Percentiles rank a stretch among this genome's conserved stretches.
These are phyloP conservation scores for Taphrorychus bicolor DNA, from an alignment of 2,888 invertebrate genomes.

Conservation along the genomic window DNA sequence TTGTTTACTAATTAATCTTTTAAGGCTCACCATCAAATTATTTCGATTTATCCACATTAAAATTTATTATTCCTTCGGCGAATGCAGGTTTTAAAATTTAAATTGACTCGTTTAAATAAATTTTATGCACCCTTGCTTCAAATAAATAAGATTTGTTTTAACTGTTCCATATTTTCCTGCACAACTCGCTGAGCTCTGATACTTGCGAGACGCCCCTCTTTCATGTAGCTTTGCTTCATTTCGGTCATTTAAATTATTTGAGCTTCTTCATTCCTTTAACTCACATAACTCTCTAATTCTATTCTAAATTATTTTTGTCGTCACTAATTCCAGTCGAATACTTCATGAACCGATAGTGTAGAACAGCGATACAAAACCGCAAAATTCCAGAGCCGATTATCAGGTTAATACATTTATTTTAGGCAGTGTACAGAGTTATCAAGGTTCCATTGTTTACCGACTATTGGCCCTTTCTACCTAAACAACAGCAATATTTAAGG, in stretches of 20 bases:
- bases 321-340: too few species aligned
- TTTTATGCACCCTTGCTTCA: conserved; percentile 26
- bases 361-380: neutral
- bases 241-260: neutral
- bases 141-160: conserved; percentile 21
- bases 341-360: neutral
- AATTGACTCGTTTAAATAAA: conserved; percentile 35
- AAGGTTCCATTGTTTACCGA: conserved; percentile 14
- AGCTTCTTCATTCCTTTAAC: neutral
- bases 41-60: conserved; percentile 37
- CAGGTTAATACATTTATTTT: conserved; percentile 5
- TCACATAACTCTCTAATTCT: neutral
- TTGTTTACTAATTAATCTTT: conserved; percentile 37
- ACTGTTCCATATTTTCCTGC: conserved; percentile 20
- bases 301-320: too few species aligned
- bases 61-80: conserved; percentile 34
- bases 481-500: neutral
- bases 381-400: conserved; percentile 2
- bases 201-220: neutral
- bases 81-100: conserved; percentile 31
- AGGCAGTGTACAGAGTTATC: conserved; percentile 10
- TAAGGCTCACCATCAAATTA: conserved; percentile 33
- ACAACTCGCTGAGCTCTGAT: neutral
- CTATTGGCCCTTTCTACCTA: conserved; percentile 1
- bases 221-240: neutral